A percentile compares a stretch with the other conserved stretches of the same genome.
Evolutionary conservation across 2,888 invertebrate species (phyloP).

Genomic region (Drosophila nigricruria): DNA sequence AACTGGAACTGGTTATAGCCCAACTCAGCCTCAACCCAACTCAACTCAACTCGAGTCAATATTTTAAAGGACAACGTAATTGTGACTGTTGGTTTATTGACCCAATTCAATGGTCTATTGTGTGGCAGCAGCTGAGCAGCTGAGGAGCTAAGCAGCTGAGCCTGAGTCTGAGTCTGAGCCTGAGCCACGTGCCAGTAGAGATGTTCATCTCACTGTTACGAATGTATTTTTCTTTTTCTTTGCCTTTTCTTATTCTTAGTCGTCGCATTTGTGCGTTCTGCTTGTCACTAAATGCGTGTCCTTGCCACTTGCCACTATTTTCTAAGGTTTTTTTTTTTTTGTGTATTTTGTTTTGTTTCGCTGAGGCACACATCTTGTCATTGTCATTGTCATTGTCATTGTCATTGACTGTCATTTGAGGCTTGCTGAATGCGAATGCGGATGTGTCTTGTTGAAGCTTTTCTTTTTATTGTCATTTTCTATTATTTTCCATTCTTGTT

Average conservation of each 20-base stretch:
- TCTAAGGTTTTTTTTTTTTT: constrained; percentile 25
- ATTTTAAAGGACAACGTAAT: constrained; percentile 11
- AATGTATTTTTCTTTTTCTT: constrained; percentile 27
- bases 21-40: neutral
- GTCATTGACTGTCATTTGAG: constrained; percentile 54
- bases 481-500: constrained; percentile 3
- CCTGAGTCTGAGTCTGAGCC: neutral
- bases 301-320: constrained; percentile 52
- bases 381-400: constrained; percentile 51
- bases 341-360: constrained; percentile 14
- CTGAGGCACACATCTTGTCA: constrained; percentile 50
- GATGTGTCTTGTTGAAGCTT: constrained; percentile 46
- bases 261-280: constrained; percentile 34
- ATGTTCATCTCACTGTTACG: constrained; percentile 16
- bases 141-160: neutral
- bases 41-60: constrained; percentile 8
- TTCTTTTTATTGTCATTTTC: constrained; percentile 17
- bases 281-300: constrained; percentile 62
- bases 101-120: constrained; percentile 31
- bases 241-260: constrained; percentile 23
- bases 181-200: constrained; percentile 21
- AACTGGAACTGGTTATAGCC: neutral
- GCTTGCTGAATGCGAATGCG: constrained; percentile 33
- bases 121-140: constrained; percentile 8
- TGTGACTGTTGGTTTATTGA: constrained; percentile 28